Evolutionary conservation across 2,113 vertebrate species (phyloP).

Genomic region (Prochilodus magdalenae): DNA sequence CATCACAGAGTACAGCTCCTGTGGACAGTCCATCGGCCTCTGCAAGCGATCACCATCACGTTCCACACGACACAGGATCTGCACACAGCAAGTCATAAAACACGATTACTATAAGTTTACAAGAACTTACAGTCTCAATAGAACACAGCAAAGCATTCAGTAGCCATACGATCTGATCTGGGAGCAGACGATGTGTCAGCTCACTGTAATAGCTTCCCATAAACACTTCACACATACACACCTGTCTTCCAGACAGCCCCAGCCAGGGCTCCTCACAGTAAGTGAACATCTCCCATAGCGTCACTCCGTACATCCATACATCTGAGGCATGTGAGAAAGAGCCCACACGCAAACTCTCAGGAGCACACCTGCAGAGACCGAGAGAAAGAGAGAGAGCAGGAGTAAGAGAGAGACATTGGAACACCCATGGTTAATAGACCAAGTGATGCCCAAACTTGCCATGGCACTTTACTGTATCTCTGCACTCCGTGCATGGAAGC

Average conservation of each 20-base stretch:
- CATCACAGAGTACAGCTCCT: conserved; percentile 80
- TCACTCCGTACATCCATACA: conserved; percentile 91
- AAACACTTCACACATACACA: conserved; percentile 50
- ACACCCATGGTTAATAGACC: too few species aligned
- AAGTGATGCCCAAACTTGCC: neutral
- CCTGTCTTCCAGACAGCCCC: conserved; percentile 81
- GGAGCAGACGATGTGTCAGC: neutral
- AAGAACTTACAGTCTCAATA: neutral
- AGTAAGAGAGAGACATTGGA: too few species aligned
- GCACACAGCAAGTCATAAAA: neutral
- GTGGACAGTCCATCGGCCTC: conserved; percentile 81
- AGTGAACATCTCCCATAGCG: conserved; percentile 92
- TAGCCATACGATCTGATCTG: neutral
- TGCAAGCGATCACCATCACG: conserved; percentile 80
- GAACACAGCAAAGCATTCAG: neutral
- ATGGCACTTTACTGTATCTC: too few species aligned
- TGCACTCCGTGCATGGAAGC: too few species aligned
- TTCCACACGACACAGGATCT: conserved; percentile 84
- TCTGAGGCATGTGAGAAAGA: conserved; percentile 87
- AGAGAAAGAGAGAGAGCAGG: too few species aligned
- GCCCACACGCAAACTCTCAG: conserved; percentile 85
- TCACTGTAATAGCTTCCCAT: neutral
- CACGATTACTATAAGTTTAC: too few species aligned
- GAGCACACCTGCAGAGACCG: conserved; percentile 83
- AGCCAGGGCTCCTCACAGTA: conserved; percentile 90